Conservation (phyloP, 2,113 vertebrate species). For the Oreochromis niloticus region DNA sequence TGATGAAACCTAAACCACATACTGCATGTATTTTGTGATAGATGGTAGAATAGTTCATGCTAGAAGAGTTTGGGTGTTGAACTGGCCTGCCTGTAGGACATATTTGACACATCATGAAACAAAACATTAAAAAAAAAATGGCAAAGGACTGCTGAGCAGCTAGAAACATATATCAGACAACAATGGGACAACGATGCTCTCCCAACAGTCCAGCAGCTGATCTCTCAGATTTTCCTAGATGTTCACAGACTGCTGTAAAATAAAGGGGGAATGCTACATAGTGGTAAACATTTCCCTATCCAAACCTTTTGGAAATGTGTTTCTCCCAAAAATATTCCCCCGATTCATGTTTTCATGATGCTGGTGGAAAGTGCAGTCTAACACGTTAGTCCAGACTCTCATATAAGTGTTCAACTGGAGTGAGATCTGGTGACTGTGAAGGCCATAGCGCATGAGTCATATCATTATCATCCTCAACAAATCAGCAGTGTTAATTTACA, state of each 20-base stretch:
- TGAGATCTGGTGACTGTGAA: background rate
- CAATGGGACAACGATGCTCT: background rate
- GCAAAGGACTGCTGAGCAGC: background rate
- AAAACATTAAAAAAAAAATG: background rate
- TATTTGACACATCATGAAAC: background rate
- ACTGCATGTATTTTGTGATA: background rate
- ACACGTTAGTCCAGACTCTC: background rate
- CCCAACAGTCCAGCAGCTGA: background rate
- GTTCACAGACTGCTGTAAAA: background rate
- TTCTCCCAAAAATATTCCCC: background rate
- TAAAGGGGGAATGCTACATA: background rate
- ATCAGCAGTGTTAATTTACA: background rate
- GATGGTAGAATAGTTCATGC: background rate
- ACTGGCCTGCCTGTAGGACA: background rate
- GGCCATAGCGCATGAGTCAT: background rate
- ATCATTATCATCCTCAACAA: background rate
- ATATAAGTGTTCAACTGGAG: background rate
- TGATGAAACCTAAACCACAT: background rate
- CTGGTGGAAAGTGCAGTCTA: background rate
- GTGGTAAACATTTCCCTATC: background rate
- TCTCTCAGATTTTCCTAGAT: background rate
- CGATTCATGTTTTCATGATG: accelerated
- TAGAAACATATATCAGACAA: background rate
- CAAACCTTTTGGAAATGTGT: background rate
- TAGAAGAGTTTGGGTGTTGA: background rate